A percentile compares a stretch with the other conserved stretches of the same genome.
These are phyloP conservation scores for Drosophila lacteicornis DNA, from an alignment of 1,140 invertebrate genomes.

Conservation along the genomic window DNA sequence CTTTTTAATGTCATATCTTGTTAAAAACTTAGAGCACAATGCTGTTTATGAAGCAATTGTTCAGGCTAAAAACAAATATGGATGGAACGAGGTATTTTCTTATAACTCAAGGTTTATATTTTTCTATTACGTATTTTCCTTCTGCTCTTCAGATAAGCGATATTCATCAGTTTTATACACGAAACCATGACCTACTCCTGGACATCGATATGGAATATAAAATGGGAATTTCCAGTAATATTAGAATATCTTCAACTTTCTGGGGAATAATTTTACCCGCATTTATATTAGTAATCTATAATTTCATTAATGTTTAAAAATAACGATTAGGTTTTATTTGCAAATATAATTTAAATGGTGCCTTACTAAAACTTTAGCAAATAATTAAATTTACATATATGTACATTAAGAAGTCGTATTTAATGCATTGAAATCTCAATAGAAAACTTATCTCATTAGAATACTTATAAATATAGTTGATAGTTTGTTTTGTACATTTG, in stretches of 20 bases:
- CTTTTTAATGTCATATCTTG: slow-evolving; percentile 86
- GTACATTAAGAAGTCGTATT: slow-evolving; percentile 36
- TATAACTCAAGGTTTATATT: not conserved
- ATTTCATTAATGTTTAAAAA: slow-evolving; percentile 55
- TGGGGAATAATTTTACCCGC: slow-evolving; percentile 39
- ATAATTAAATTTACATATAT: slow-evolving; percentile 56
- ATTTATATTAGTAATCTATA: slow-evolving; percentile 42
- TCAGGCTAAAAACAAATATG: slow-evolving; percentile 89
- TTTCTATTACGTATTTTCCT: not conserved
- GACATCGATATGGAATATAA: slow-evolving; percentile 85
- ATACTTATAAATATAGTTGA: slow-evolving; percentile 9
- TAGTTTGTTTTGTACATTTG: not conserved
- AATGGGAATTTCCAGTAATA: slow-evolving; percentile 74
- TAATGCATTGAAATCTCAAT: slow-evolving; percentile 40
- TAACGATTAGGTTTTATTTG: slow-evolving; percentile 38
- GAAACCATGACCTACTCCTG: slow-evolving; percentile 79
- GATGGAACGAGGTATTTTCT: slow-evolving; percentile 87
- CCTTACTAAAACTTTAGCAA: slow-evolving; percentile 78
- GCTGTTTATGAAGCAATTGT: slow-evolving; percentile 88
- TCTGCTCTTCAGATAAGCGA: slow-evolving; percentile 77
- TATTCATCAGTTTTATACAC: slow-evolving; percentile 84
- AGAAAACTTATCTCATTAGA: slow-evolving; percentile 44
- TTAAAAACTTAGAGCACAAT: slow-evolving; percentile 86
- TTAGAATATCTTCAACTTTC: slow-evolving; percentile 33
- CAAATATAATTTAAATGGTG: slow-evolving; percentile 72